Evolutionary conservation across 2,113 vertebrate species (phyloP).

Genomic region (Bothrops jararaca): DNA sequence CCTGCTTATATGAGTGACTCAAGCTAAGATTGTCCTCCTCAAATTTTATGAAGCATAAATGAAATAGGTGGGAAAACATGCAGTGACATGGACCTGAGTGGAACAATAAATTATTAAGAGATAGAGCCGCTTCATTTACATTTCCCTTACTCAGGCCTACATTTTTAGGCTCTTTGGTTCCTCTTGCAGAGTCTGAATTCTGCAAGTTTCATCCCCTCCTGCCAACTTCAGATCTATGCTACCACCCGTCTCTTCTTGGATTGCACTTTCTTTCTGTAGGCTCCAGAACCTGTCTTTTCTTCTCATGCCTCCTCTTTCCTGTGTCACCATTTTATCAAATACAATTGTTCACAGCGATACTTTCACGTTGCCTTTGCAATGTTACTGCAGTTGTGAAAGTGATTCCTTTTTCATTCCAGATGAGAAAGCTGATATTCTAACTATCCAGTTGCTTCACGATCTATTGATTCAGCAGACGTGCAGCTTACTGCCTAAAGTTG

Average conservation of each 20-base stretch:
- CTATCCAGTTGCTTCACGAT: background rate
- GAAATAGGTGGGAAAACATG: background rate
- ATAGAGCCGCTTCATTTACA: background rate
- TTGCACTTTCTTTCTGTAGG: background rate
- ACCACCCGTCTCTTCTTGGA: background rate
- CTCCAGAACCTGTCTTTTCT: background rate
- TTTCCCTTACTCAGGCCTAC: background rate
- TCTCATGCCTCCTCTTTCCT: background rate
- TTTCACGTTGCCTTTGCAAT: background rate
- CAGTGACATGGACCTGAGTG: background rate
- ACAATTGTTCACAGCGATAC: background rate
- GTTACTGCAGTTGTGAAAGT: background rate
- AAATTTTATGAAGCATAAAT: background rate
- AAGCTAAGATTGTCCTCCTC: background rate
- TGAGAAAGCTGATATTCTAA: background rate
- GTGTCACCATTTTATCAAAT: background rate
- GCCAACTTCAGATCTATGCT: background rate
- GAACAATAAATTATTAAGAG: background rate
- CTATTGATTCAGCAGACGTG: background rate
- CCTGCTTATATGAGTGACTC: background rate
- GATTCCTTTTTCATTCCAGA: background rate
- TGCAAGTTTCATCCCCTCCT: background rate
- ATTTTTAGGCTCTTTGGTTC: background rate
- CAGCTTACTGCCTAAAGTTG: background rate
- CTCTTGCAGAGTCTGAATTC: background rate